phyloP scores from a whole-genome alignment of 2,113 vertebrate species.

The Cyprinodon variegatus region DNA sequence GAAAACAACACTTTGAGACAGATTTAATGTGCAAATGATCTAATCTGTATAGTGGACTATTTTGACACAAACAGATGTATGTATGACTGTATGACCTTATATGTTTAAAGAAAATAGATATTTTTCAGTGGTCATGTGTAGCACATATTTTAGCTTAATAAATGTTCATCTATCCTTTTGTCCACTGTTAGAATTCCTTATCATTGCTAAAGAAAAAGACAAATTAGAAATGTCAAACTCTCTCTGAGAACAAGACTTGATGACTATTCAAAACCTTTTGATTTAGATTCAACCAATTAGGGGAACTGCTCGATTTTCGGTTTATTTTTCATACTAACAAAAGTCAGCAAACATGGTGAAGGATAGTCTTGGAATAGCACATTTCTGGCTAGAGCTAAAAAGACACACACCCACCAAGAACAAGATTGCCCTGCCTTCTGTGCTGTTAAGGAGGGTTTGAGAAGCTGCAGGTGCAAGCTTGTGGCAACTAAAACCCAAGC shows the following conservation, averaged over 20 bases:
- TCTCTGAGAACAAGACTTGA: neutral
- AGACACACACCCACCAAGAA: neutral
- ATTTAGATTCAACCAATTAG: neutral
- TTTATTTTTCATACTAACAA: conserved; percentile 16
- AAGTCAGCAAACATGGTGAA: neutral
- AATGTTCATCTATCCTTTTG: neutral
- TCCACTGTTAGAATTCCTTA: neutral
- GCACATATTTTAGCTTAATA: neutral
- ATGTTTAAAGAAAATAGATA: too few relatives aligned
- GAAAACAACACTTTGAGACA: too few relatives aligned
- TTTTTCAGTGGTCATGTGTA: too few relatives aligned
- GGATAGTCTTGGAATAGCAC: conserved; percentile 16
- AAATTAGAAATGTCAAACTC: neutral
- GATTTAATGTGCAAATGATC: too few relatives aligned
- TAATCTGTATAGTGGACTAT: too few relatives aligned
- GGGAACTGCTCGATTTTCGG: neutral
- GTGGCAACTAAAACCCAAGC: conserved; percentile 32
- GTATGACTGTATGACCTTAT: too few relatives aligned
- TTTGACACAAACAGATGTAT: too few relatives aligned
- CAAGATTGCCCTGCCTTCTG: conserved; percentile 43
- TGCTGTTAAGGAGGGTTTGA: conserved; percentile 35
- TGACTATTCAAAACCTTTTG: neutral
- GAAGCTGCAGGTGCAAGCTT: conserved; percentile 70
- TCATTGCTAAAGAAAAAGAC: neutral
- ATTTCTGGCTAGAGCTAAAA: conserved; percentile 23